Evolutionary conservation across 2,888 invertebrate species (phyloP).

Genomic region (Escarpia spicata): DNA sequence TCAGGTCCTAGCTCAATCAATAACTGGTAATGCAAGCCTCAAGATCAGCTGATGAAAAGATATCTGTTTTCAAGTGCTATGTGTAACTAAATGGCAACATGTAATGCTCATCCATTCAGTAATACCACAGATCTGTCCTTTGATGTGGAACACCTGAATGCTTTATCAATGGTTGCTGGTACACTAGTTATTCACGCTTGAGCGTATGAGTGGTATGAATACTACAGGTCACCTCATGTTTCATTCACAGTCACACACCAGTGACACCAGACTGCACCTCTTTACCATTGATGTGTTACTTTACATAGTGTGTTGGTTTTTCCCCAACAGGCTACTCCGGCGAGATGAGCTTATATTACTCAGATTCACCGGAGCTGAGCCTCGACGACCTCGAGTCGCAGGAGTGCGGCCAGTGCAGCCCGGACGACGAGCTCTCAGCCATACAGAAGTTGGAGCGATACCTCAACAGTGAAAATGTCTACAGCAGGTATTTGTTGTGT

Average conservation of each 20-base stretch:
- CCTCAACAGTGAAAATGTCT: constrained; percentile 64
- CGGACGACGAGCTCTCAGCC: constrained; percentile 61
- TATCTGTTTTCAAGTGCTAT: neutral
- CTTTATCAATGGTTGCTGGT: neutral
- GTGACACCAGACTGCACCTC: neutral
- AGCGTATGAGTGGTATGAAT: neutral
- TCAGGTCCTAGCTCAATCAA: neutral
- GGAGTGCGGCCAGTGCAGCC: constrained; percentile 34
- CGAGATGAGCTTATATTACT: neutral
- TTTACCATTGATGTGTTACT: neutral
- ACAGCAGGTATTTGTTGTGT: constrained; percentile 58
- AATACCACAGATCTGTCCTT: neutral
- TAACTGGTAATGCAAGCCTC: neutral
- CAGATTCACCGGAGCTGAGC: too few relatives aligned
- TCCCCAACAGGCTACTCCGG: neutral
- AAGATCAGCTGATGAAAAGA: neutral
- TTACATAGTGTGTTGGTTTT: neutral
- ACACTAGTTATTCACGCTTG: neutral
- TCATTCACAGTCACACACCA: neutral
- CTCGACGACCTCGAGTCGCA: neutral
- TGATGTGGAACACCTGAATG: neutral
- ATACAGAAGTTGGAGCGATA: constrained; percentile 65
- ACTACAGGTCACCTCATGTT: neutral
- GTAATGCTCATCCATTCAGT: too few relatives aligned
- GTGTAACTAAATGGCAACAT: neutral